A percentile compares a stretch with the other conserved stretches of the same genome.
phyloP scores from a whole-genome alignment of 2,797 vertebrate genomes.

The Synaphobranchus kaupii region DNA sequence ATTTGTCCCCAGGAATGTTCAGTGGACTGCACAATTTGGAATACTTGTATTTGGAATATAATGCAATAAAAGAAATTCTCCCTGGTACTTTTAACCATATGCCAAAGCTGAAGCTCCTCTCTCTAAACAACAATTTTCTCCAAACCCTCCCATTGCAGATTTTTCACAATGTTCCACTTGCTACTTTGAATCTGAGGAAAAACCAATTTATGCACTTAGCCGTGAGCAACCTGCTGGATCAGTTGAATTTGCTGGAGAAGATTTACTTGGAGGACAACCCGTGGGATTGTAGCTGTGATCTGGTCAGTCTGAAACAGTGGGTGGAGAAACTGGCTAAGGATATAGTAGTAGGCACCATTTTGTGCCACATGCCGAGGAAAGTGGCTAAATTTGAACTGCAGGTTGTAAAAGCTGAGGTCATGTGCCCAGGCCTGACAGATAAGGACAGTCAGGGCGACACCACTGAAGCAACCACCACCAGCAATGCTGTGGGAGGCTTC shows the following conservation, averaged over 20 bases:
- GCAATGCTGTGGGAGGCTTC: slow-evolving; percentile 64
- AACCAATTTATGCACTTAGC: slow-evolving; percentile 92
- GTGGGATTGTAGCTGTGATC: slow-evolving; percentile 96
- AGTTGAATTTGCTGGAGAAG: slow-evolving; percentile 85
- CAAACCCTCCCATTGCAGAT: slow-evolving; percentile 88
- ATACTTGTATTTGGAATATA: slow-evolving; percentile 94
- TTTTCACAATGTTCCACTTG: slow-evolving; percentile 88
- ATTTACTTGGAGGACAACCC: slow-evolving; percentile 97
- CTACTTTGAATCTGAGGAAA: slow-evolving; percentile 88
- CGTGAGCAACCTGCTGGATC: slow-evolving; percentile 90
- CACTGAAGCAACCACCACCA: slow-evolving; percentile 58
- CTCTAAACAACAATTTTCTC: slow-evolving; percentile 92
- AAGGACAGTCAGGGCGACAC: slow-evolving; percentile 70
- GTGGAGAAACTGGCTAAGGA: slow-evolving; percentile 86
- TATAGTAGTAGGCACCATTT: slow-evolving; percentile 81
- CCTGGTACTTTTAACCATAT: slow-evolving; percentile 89
- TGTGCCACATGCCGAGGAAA: slow-evolving; percentile 89
- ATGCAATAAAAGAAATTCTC: slow-evolving; percentile 89
- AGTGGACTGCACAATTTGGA: slow-evolving; percentile 89
- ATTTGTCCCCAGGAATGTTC: slow-evolving; percentile 85
- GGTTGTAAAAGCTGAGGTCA: slow-evolving; percentile 80
- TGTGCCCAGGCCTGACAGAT: slow-evolving; percentile 84
- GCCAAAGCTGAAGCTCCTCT: slow-evolving; percentile 92
- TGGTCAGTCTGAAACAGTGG: slow-evolving; percentile 94
- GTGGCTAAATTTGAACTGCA: slow-evolving; percentile 82